Conservation (phyloP, 2,797 vertebrate species). For the Clamator glandarius region DNA sequence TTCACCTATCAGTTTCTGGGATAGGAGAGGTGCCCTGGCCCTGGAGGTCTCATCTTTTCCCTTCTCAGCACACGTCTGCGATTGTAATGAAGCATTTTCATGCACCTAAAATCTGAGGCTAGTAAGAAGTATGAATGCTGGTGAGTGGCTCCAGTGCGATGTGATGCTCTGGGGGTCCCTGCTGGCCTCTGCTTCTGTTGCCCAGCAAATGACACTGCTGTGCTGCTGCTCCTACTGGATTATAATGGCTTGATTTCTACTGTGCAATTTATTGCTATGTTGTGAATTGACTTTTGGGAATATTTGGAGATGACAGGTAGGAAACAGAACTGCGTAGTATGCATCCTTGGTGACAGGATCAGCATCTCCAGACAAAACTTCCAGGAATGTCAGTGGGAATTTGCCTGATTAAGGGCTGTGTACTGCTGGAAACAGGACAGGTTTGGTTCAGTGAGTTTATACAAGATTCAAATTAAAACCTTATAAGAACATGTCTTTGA, state of each 20-base stretch:
- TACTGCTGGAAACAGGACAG: background rate
- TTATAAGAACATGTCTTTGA: background rate
- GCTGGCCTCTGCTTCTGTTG: background rate
- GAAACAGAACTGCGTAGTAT: background rate
- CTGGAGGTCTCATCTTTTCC: background rate
- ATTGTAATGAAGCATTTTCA: background rate
- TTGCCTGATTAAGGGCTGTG: background rate
- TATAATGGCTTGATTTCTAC: background rate
- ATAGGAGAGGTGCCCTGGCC: background rate
- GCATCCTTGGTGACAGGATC: background rate
- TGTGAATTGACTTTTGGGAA: background rate
- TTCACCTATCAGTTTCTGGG: background rate
- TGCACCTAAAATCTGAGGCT: background rate
- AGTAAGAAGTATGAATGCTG: background rate
- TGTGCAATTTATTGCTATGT: background rate
- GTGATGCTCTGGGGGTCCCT: background rate
- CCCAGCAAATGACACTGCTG: background rate
- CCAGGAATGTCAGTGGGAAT: background rate
- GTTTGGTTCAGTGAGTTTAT: background rate
- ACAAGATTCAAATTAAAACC: background rate
- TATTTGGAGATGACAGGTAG: background rate
- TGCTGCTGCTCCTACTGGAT: background rate
- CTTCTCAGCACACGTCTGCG: background rate
- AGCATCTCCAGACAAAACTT: background rate
- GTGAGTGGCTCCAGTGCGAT: rapidly evolving